These are phyloP conservation scores for Gymnarchus niloticus DNA, from an alignment of 2,113 vertebrate genomes.

Conservation along the genomic window DNA sequence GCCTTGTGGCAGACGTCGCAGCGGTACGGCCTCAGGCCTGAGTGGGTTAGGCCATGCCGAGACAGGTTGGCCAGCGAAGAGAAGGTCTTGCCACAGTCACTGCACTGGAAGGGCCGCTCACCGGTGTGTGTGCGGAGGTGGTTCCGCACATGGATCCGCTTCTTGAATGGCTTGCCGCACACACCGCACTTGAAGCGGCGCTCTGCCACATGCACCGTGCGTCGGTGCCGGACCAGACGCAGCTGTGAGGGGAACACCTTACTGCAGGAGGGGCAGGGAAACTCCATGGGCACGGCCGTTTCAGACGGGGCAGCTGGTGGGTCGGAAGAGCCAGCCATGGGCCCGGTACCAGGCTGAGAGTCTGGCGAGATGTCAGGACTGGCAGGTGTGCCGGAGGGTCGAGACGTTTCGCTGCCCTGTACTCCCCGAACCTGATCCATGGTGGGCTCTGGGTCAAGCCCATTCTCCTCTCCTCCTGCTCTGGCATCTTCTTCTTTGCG, in stretches of 20 bases:
- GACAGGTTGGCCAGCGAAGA: constrained; percentile 76
- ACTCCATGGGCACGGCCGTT: constrained; percentile 30
- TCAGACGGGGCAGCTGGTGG: constrained; percentile 39
- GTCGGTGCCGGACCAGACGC: constrained; percentile 68
- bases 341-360: neutral
- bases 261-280: constrained; percentile 68
- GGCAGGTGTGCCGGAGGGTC: neutral
- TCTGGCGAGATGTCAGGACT: neutral
- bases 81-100: constrained; percentile 79
- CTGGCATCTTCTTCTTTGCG: constrained; percentile 9
- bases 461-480: constrained; percentile 26
- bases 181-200: constrained; percentile 71
- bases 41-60: constrained; percentile 78
- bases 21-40: constrained; percentile 73
- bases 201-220: constrained; percentile 63
- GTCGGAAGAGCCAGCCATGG: neutral
- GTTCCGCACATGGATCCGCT: constrained; percentile 77
- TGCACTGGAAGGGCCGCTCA: constrained; percentile 79
- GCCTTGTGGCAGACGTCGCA: constrained; percentile 75
- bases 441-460: constrained; percentile 12
- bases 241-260: constrained; percentile 67
- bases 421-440: constrained; percentile 2
- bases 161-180: constrained; percentile 79
- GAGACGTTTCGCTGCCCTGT: constrained; percentile 12
- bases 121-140: constrained; percentile 83